These are phyloP conservation scores for Cherax destructor DNA, from an alignment of 1,140 invertebrate species.

Conservation along the genomic window DNA sequence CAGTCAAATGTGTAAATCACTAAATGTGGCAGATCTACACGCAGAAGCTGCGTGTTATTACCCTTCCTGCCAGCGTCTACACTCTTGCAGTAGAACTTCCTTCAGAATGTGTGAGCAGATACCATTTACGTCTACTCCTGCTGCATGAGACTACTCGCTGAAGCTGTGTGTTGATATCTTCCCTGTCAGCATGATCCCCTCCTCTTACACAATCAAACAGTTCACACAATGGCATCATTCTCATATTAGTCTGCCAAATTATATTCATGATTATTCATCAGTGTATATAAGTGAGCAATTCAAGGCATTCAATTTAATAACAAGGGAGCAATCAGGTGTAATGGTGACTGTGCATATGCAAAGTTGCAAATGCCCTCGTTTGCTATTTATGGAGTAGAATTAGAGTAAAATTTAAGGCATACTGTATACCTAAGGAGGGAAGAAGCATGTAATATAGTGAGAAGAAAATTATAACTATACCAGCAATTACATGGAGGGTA, in stretches of 20 bases:
- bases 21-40: no score
- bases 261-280: not conserved
- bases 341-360: not conserved
- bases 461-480: not conserved
- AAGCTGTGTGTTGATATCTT: no score
- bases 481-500: not conserved
- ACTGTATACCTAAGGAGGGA: not conserved
- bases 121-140: no score
- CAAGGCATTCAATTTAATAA: not conserved
- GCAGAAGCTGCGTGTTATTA: no score
- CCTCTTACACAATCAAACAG: not conserved
- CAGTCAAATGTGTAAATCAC: no score
- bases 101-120: no score
- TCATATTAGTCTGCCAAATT: not conserved
- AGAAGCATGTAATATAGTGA: not conserved
- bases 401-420: not conserved
- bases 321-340: not conserved
- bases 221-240: not conserved
- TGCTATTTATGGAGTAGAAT: not conserved
- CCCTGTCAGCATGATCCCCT: no score
- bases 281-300: not conserved
- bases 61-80: no score
- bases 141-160: no score
- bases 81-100: no score
- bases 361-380: not conserved